These are phyloP conservation scores for Psittacula derbiana DNA, from an alignment of 2,797 vertebrate species.

Conservation along the genomic window DNA sequence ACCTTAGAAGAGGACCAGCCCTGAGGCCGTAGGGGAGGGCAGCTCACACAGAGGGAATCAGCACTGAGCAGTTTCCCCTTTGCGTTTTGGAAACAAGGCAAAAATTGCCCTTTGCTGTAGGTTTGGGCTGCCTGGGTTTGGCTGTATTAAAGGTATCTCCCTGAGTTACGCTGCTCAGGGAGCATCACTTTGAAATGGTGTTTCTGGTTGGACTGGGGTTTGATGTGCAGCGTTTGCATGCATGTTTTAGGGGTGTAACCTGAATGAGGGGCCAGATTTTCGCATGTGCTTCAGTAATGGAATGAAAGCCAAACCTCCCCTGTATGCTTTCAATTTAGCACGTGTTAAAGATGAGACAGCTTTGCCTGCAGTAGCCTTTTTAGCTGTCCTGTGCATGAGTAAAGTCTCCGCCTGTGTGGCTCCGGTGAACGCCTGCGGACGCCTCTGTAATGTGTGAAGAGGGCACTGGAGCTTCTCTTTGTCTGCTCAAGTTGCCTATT, in stretches of 20 bases:
- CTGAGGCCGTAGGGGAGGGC: accelerated
- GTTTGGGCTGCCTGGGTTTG: not conserved
- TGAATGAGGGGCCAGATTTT: not conserved
- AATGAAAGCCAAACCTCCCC: not conserved
- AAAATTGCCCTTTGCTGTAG: not conserved
- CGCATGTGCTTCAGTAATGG: not conserved
- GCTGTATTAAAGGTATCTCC: not conserved
- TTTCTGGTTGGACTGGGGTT: not conserved
- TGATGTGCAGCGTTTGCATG: not conserved
- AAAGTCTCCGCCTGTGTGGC: not conserved
- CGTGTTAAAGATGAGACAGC: accelerated
- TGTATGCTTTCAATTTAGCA: not conserved
- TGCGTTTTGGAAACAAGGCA: not conserved
- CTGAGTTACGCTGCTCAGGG: accelerated
- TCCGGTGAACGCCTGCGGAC: not conserved
- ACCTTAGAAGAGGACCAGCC: not conserved
- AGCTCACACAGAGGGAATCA: accelerated
- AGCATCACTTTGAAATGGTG: not conserved
- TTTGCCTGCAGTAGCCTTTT: not conserved
- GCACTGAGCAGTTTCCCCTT: not conserved
- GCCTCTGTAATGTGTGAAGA: not conserved
- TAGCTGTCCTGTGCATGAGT: not conserved
- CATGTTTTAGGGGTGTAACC: accelerated
- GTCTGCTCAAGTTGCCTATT: not conserved
- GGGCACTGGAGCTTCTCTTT: slow-evolving; percentile 6